phyloP scores from a whole-genome alignment of 1,140 invertebrate species.

The Drosophila tristis region DNA sequence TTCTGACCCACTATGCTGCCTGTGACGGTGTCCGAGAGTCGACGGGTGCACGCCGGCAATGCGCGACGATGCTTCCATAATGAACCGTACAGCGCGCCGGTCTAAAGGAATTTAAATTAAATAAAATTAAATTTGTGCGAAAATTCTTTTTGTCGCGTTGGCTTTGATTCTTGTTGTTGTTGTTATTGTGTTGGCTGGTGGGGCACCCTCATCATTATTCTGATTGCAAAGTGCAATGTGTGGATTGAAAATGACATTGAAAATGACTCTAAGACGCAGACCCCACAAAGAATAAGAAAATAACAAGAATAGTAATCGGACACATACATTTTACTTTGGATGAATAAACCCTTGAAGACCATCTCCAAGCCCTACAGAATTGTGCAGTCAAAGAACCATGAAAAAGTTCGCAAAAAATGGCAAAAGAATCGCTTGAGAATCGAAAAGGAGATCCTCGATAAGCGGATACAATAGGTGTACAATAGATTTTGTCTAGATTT shows the following conservation, averaged over 20 bases:
- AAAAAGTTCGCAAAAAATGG: too few species aligned
- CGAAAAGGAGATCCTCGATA: too few species aligned
- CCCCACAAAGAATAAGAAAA: too few species aligned
- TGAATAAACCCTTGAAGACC: background rate
- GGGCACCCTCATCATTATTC: conserved; percentile 24
- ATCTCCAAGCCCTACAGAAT: too few species aligned
- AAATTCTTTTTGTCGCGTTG: conserved; percentile 50
- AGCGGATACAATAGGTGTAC: too few species aligned
- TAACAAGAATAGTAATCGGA: too few species aligned
- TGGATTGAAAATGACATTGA: conserved; percentile 41
- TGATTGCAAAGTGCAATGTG: conserved; percentile 43
- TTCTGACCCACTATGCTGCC: conserved; percentile 16
- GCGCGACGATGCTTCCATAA: conserved; percentile 37
- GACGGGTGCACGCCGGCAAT: background rate
- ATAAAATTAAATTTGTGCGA: conserved; percentile 64
- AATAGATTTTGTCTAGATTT: too few species aligned
- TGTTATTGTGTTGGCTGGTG: background rate
- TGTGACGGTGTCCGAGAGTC: background rate
- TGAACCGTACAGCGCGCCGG: conserved; percentile 29
- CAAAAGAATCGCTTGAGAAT: too few species aligned
- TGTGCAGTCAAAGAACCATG: too few species aligned
- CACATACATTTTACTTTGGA: too few species aligned
- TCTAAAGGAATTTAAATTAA: conserved; percentile 70
- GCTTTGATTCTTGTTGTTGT: background rate
- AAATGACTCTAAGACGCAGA: conserved; percentile 17